Evolutionary conservation across 2,113 vertebrate species (phyloP).

Genomic region (Aptenodytes forsteri): DNA sequence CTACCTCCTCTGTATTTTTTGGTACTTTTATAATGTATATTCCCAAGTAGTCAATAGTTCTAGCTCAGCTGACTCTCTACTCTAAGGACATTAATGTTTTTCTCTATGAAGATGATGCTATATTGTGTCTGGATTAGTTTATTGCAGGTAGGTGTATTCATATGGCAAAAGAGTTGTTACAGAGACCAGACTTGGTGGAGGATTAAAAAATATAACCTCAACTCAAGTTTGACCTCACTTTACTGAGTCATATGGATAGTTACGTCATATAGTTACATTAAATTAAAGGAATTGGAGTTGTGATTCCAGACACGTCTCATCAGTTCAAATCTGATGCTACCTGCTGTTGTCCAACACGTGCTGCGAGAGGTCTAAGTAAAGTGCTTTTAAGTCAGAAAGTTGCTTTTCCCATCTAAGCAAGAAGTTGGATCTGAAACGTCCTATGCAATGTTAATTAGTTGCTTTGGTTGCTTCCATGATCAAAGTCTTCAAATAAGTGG

Average conservation of each 20-base stretch:
- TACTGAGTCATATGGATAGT: accelerated
- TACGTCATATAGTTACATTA: neutral
- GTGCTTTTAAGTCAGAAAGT: neutral
- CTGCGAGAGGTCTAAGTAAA: neutral
- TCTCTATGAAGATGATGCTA: neutral
- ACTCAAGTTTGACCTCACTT: neutral
- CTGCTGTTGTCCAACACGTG: accelerated
- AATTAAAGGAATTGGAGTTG: neutral
- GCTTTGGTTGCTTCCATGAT: neutral
- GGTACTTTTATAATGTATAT: neutral
- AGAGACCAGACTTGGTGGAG: neutral
- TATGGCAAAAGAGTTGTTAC: neutral
- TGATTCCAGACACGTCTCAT: neutral
- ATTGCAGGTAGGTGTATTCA: neutral
- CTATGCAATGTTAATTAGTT: neutral
- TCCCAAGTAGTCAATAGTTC: neutral
- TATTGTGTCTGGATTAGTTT: neutral
- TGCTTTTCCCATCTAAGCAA: neutral
- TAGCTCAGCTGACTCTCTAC: neutral
- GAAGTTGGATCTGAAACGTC: neutral
- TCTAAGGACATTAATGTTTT: neutral
- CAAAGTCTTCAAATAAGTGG: neutral
- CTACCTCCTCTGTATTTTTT: neutral
- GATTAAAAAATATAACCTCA: neutral
- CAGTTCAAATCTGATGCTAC: neutral